Base-by-base conservation (phyloP, 2,888 invertebrate genomes). In the Schizaphis graminum region DNA sequence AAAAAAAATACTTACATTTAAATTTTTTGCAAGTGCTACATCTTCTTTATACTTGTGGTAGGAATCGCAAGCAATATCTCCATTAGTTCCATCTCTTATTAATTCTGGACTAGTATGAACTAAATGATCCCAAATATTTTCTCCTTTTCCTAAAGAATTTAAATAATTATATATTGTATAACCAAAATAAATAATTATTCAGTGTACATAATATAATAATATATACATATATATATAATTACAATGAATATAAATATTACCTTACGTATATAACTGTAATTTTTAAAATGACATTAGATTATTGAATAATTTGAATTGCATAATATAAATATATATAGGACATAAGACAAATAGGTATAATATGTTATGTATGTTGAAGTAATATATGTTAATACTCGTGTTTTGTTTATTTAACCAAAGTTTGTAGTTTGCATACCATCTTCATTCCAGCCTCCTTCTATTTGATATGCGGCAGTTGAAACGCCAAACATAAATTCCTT, bases 81-180 rank as follows among this genome's bases (percentile, higher is more conserved):
- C 97, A 57, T 96, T 97, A n/a, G 96, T 95, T 86, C 96, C 96
- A 95, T 97, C 97, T 91, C 96, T 96, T 0, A 97, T 96, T 0
- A 96, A 95, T 5, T 97, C 96, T 0, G 96, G 96, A 87, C 96
- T 95, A 11, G 95, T 95, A 95, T 97, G 97, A 0, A 97, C 96
- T 95, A 97, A 97, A 21, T 96, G 96, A 95, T 98, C 98, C 98
- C 97, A 97, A 47, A 97, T 97, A 95, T 96, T 97, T 95, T 97
- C 96, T 1, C 97, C 96, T 96, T 97, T 97, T 26, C 97, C 97
- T 97, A 95, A n/a, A 95, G 94, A 49, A 92, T 94, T 16, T 67
- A 89, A 21, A 49, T 49, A 61, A 89, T 41, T 44, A 87, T 26
- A 49, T 47, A 49, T 47, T 49, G n/a, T 49, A n/a, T 13, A n/a